phyloP scores from a whole-genome alignment of 2,797 vertebrate genomes.

The Cephalopachus bancanus region DNA sequence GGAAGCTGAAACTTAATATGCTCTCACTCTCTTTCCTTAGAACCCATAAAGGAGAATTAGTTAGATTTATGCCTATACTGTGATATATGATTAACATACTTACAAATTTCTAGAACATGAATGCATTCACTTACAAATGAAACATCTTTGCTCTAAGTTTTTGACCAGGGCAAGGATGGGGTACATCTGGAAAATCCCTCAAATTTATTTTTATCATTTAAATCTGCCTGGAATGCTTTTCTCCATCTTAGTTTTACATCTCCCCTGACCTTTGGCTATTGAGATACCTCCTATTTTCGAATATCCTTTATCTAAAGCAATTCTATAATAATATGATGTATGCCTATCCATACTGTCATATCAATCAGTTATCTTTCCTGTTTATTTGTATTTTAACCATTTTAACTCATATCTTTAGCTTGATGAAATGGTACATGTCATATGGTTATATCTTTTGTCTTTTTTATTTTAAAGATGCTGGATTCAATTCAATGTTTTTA shows the following conservation, averaged over 20 bases:
- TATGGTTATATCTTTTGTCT: background rate
- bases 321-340: background rate
- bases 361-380: background rate
- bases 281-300: background rate
- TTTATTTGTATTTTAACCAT: background rate
- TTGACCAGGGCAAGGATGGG: background rate
- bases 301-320: background rate
- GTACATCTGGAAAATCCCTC: background rate
- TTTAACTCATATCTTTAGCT: background rate
- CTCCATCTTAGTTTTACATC: background rate
- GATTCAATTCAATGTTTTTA: background rate
- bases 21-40: background rate
- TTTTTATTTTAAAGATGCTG: too few species aligned
- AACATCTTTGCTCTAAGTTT: slow-evolving; percentile 2
- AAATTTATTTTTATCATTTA: slow-evolving; percentile 1
- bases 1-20: background rate
- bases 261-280: background rate
- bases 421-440: background rate
- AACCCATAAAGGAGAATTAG: background rate
- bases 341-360: background rate
- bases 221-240: background rate
- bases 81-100: background rate
- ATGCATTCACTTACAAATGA: background rate
- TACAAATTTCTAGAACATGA: background rate
- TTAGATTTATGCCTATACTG: background rate